Evolutionary conservation across 2,113 vertebrate genomes (phyloP), one percentile per base, ranked within the genome.

Genomic region (Colius striatus): DNA sequence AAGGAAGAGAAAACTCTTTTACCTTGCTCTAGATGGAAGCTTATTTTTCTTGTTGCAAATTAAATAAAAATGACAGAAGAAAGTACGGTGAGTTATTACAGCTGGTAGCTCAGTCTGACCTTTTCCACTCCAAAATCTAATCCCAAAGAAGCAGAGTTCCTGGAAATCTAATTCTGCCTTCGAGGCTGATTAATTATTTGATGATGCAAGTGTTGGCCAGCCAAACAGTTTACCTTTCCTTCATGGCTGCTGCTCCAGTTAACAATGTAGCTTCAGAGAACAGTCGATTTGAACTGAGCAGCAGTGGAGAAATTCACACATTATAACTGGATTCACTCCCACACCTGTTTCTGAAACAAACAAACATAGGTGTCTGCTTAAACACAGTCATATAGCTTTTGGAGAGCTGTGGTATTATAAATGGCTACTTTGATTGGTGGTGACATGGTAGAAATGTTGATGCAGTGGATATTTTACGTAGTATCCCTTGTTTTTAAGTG

Each of bases 121-220:
- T 95, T 96, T 94, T 93, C 93, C 82, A 91, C 51, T 92, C 65
- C 72, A 83, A 95, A 96, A 95, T 96, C 72, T 88, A 93, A 95
- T 95, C 82, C 87, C 68, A 84, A 80, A 94, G 90, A 93, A 95
- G 29, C 63, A 86, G 75, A 63, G 48, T 90, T 95, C 81, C 92
- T 94, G 95, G 93, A 95, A 95, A 96, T 86, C 57, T 88, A 90
- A 93, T 95, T 91, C 91, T 93, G 63, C 63, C 72, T 90, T 94
- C 0, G 5, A 88, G 85, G 60, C 65, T 95, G 94, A 94, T 96
- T 95, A 97, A 95, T 96, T 91, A 86, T 93, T 93, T 80, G 92
- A 86, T 93, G 90, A 60, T 74, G 90, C 78, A 88, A 86, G 72
- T 7, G 1, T 18, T 72, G 79, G 87, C 78, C 82, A 90, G 79